A percentile compares a stretch with the other conserved stretches of the same genome.
Conservation (phyloP, 1,140 invertebrate genomes). For the Mercenaria mercenaria region DNA sequence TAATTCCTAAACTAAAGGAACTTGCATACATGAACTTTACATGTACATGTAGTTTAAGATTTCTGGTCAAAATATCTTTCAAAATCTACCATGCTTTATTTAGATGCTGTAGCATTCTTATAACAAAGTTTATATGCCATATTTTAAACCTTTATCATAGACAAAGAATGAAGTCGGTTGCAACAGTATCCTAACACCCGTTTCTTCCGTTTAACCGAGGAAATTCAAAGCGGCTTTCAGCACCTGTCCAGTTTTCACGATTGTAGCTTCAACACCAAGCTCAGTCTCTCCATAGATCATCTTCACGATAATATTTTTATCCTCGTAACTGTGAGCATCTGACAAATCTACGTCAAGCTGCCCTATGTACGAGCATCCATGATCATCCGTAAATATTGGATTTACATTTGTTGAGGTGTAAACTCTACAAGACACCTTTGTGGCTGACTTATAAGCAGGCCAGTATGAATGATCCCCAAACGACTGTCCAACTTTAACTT, state of each 20-base stretch:
- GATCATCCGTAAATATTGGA: constrained; percentile 49
- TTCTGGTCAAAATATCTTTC: too few relatives aligned
- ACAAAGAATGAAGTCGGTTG: too few relatives aligned
- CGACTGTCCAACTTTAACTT: constrained; percentile 26
- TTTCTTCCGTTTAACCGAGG: constrained; percentile 67
- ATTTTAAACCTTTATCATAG: too few relatives aligned
- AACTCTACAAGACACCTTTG: not conserved
- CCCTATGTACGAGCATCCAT: constrained; percentile 57
- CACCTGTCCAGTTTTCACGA: constrained; percentile 40
- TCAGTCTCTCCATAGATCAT: constrained; percentile 71
- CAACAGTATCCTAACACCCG: too few relatives aligned
- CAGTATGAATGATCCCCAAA: constrained; percentile 7
- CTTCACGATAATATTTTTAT: constrained; percentile 51
- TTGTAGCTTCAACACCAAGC: constrained; percentile 61
- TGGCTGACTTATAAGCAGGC: not conserved
- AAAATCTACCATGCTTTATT: too few relatives aligned
- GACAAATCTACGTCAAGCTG: constrained; percentile 57
- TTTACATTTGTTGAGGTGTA: constrained; percentile 9
- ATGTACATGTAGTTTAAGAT: too few relatives aligned
- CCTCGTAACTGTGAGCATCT: constrained; percentile 12
- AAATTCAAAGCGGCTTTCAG: constrained; percentile 68
- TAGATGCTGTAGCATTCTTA: too few relatives aligned
- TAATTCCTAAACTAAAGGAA: too few relatives aligned
- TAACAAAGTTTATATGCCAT: too few relatives aligned
- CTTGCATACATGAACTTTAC: too few relatives aligned